phyloP scores from a whole-genome alignment of 2,797 vertebrate species.

The Rhynchonycteris naso region DNA sequence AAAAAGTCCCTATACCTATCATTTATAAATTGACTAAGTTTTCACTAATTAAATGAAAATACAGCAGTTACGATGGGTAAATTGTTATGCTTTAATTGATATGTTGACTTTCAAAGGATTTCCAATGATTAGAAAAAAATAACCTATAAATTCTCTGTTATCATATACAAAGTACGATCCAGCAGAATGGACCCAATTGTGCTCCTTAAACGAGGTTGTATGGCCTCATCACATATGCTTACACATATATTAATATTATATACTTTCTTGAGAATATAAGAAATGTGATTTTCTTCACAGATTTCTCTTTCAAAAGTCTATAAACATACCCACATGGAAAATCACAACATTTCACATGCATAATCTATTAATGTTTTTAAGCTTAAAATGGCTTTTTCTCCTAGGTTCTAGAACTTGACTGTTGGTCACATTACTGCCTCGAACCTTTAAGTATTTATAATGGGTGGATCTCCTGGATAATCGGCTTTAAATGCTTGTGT shows the following conservation, averaged over 20 bases:
- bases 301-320: not conserved
- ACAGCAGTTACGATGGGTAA: not conserved
- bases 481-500: conserved; percentile 33
- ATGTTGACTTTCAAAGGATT: conserved; percentile 50
- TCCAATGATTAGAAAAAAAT: not conserved
- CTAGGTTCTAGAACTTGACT: conserved; percentile 44
- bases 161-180: not conserved
- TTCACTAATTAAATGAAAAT: conserved; percentile 57
- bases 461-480: not conserved
- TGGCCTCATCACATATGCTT: not conserved
- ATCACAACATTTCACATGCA: conserved; percentile 64
- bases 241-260: not conserved
- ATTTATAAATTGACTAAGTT: conserved; percentile 43
- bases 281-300: conserved; percentile 61
- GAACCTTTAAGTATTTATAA: conserved; percentile 58
- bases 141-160: not conserved
- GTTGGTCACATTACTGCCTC: not conserved
- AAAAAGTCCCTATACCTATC: conserved; percentile 71
- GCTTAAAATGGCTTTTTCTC: not conserved
- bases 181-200: conserved; percentile 3
- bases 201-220: not conserved
- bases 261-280: not conserved
- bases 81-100: conserved; percentile 48
- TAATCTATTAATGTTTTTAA: conserved; percentile 57
- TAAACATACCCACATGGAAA: conserved; percentile 59